These are phyloP conservation scores for Crotalus horridus DNA, from an alignment of 2,113 vertebrate species.

Conservation along the genomic window DNA sequence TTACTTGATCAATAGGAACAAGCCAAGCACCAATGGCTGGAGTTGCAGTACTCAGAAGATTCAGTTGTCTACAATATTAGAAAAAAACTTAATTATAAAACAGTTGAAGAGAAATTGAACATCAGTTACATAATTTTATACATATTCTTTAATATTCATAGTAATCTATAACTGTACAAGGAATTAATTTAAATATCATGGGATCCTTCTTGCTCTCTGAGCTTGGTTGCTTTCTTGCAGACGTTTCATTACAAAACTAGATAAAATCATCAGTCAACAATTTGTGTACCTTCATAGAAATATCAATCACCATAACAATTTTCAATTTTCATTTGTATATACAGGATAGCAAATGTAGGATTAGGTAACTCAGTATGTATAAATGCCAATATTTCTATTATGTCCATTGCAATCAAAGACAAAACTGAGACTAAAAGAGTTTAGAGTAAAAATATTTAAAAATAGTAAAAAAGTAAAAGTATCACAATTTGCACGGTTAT, in stretches of 20 bases:
- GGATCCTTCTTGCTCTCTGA: neutral
- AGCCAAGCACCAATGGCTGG: constrained; percentile 96
- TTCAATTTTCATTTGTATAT: neutral
- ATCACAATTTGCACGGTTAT: neutral
- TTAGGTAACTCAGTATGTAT: neutral
- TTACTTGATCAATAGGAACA: constrained; percentile 96
- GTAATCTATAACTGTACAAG: neutral
- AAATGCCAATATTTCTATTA: neutral
- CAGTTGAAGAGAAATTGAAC: neutral
- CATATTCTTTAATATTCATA: neutral
- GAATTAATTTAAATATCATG: neutral
- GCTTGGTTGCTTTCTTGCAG: neutral
- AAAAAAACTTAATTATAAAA: neutral
- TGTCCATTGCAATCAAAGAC: neutral
- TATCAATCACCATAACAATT: neutral
- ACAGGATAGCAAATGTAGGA: neutral
- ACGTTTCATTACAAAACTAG: neutral
- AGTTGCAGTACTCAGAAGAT: constrained; percentile 94
- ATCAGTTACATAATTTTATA: neutral
- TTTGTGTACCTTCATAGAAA: neutral
- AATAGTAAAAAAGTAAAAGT: neutral
- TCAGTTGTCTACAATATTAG: constrained; percentile 81
- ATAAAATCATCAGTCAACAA: neutral
- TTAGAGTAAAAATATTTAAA: neutral
- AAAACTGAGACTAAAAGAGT: neutral